Evolutionary conservation across 2,888 invertebrate species (phyloP), one percentile per base, ranked within the genome.

Genomic region (Harpagoxenus sublaevis): DNA sequence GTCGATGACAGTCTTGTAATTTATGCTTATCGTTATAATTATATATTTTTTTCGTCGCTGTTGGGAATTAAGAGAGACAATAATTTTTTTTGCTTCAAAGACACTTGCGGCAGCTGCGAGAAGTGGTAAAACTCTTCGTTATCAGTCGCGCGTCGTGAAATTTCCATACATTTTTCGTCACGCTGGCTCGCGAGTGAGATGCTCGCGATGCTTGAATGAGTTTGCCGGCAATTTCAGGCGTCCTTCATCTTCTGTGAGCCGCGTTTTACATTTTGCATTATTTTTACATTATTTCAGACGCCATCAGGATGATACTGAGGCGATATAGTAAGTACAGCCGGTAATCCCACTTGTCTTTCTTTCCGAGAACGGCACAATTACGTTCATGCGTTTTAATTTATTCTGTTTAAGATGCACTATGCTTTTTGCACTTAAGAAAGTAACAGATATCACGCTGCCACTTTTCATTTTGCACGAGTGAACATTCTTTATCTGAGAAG

Each of bases 11-110:
- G 23, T 55, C 3, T 77, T 55, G 48, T 63, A 82, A 88, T 84
- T 86, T 74, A 77, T 77, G 60, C 53, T 86, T 79, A 68, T 84
- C 68, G 68, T 63, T 66, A 70, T 85, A 79, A 88, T 86, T 85
- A 31, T 65, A 55, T 48, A 63, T 48, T 53, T 68, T 62, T 73
- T 68, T 74, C 66, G 45, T 28, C 62, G 39, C 63, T 62, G 73
- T 74, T 73, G 23, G 12, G 28, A 48, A 71, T 60, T 35, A 60
- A 35, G 1, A 45, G 71, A 28, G 45, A 31, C 15, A 73, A 45
- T 39, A 55, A 48, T 60, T 23, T 28, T 35, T 66, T 23, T 31
- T 18, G 4, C 28, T 48, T 12, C 3, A 6, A 68, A 12, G 23
- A 48, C 8, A 15, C 48, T 15, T 9, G 60, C 71, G 23, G 5